phyloP scores from a whole-genome alignment of 1,140 invertebrate genomes.

The Nasonia vitripennis region DNA sequence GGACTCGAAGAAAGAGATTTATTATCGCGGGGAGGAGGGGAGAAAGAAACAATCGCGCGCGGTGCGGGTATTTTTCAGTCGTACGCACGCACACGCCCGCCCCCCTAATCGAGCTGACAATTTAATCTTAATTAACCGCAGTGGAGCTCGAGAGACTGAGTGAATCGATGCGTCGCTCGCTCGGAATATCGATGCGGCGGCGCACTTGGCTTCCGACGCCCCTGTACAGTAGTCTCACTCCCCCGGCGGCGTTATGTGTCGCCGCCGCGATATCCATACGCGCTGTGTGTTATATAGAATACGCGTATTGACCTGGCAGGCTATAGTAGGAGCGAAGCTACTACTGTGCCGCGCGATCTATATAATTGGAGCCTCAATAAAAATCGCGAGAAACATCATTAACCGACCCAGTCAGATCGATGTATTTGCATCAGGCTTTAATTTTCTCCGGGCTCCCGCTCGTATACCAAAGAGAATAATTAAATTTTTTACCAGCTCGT shows the following conservation, averaged over 20 bases:
- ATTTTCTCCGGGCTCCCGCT: too few relatives aligned
- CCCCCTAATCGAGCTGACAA: constrained; percentile 49
- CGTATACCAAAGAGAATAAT: too few relatives aligned
- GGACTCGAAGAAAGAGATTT: too few relatives aligned
- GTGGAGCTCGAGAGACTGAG: neutral
- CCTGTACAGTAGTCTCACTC: neutral
- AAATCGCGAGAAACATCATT: too few relatives aligned
- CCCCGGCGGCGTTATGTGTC: neutral
- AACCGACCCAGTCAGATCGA: too few relatives aligned
- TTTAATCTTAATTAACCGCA: constrained; percentile 60
- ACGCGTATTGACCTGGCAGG: neutral
- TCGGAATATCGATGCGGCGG: constrained; percentile 25
- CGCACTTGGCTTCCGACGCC: constrained; percentile 6
- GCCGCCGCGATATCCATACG: constrained; percentile 11
- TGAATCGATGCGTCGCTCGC: constrained; percentile 9
- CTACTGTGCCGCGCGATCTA: too few relatives aligned
- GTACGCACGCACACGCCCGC: neutral
- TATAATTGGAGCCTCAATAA: too few relatives aligned
- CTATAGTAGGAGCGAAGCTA: too few relatives aligned
- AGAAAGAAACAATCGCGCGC: neutral
- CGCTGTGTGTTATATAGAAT: neutral
- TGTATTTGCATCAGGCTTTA: too few relatives aligned
- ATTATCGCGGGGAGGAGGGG: neutral
- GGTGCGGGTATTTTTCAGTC: constrained; percentile 18
- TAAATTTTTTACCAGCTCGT: too few relatives aligned